Conservation (phyloP, 2,113 vertebrate species). For the pig (Sus scrofa) region T2T-Sscrofa CM000824.6:103540001-103540500, state of each 20-base stretch:
- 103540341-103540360: too few species aligned
- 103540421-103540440: too few species aligned
- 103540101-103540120: not conserved
- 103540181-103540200: not conserved
- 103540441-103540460: too few species aligned
- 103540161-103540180: not conserved
- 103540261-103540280: not conserved
- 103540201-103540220: slow-evolving; percentile 40
- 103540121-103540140: not conserved
- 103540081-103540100: slow-evolving; percentile 15
- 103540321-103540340: not conserved
- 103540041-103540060: slow-evolving; percentile 53
- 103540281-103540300: not conserved
- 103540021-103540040: slow-evolving; percentile 8
- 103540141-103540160: slow-evolving; percentile 50
- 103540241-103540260: slow-evolving; percentile 5
- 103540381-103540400: too few species aligned
- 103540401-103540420: too few species aligned
- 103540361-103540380: too few species aligned
- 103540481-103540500: too few species aligned
- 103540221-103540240: not conserved
- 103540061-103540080: slow-evolving; percentile 38
- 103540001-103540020: slow-evolving; percentile 27
- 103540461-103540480: too few species aligned
- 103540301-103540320: slow-evolving; percentile 37